Conservation (phyloP, 2,797 vertebrate genomes). For the Loriculus beryllinus region DNA sequence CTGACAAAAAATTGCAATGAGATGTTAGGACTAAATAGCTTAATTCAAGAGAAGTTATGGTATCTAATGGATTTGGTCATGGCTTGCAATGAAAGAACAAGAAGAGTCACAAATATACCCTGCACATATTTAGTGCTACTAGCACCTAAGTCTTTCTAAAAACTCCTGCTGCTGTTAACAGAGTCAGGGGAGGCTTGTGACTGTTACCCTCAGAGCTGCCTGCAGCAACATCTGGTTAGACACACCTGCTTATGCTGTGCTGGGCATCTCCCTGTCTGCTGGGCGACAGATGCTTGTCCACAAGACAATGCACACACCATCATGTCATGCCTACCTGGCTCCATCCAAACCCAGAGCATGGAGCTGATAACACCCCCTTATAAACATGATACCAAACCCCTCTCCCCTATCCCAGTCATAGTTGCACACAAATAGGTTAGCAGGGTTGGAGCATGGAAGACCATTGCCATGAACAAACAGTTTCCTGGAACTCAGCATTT, state of each 20-base stretch:
- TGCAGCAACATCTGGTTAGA: background rate
- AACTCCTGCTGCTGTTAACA: accelerated
- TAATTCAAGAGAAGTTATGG: background rate
- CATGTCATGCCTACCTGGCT: background rate
- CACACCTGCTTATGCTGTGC: accelerated
- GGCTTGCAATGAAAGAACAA: background rate
- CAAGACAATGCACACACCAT: background rate
- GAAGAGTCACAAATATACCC: background rate
- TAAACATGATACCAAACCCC: background rate
- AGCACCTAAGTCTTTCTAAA: background rate
- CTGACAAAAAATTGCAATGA: background rate
- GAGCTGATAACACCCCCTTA: background rate
- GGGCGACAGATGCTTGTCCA: background rate
- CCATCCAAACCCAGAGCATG: background rate
- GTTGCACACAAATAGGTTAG: background rate
- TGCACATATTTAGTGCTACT: background rate
- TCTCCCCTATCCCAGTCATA: background rate
- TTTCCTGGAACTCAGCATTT: background rate
- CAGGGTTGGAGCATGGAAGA: accelerated
- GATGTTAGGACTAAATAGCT: background rate
- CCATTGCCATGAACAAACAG: accelerated
- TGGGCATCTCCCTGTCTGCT: background rate
- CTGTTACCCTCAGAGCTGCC: accelerated
- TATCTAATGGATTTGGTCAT: background rate
- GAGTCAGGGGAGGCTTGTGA: background rate